Conservation (phyloP, 2,797 vertebrate species). For the Clangula hyemalis region DNA sequence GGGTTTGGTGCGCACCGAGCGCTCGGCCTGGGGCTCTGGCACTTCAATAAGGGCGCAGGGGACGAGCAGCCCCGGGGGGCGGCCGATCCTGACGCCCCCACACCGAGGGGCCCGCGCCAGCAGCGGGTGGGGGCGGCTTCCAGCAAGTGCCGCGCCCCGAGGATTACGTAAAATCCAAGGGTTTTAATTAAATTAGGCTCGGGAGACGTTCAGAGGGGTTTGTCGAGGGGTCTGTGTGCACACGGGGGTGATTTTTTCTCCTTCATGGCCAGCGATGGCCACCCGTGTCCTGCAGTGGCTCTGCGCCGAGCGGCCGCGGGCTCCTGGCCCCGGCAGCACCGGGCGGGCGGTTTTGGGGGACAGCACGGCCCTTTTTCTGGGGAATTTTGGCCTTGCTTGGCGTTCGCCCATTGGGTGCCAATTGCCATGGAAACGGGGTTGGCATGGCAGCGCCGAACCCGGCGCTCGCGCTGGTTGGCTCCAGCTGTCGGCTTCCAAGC, state of each 20-base stretch:
- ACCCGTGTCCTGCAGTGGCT: too few relatives aligned
- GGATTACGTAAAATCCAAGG: conserved; percentile 2
- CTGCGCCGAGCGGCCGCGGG: accelerated
- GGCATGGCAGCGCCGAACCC: conserved; percentile 62
- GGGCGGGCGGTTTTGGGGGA: neutral
- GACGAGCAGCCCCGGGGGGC: neutral
- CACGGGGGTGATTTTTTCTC: too few relatives aligned
- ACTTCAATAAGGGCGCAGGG: neutral
- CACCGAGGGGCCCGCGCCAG: too few relatives aligned
- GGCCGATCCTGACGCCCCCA: neutral
- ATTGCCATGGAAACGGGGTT: conserved; percentile 72
- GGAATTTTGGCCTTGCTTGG: conserved; percentile 43
- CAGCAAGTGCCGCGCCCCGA: neutral
- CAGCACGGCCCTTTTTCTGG: neutral
- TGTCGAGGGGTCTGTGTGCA: neutral
- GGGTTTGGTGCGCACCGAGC: neutral
- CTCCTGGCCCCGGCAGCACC: neutral
- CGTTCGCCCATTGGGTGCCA: conserved; percentile 61
- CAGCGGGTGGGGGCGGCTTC: neutral
- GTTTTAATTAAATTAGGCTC: conserved; percentile 25
- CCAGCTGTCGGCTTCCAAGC: conserved; percentile 62
- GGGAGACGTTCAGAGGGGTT: neutral
- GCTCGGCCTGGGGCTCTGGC: neutral
- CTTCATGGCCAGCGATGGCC: too few relatives aligned
- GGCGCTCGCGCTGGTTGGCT: conserved; percentile 34